A percentile compares a stretch with the other conserved stretches of the same genome.
phyloP scores from a whole-genome alignment of 2,113 vertebrate genomes.

The Orthonyx spaldingii region DNA sequence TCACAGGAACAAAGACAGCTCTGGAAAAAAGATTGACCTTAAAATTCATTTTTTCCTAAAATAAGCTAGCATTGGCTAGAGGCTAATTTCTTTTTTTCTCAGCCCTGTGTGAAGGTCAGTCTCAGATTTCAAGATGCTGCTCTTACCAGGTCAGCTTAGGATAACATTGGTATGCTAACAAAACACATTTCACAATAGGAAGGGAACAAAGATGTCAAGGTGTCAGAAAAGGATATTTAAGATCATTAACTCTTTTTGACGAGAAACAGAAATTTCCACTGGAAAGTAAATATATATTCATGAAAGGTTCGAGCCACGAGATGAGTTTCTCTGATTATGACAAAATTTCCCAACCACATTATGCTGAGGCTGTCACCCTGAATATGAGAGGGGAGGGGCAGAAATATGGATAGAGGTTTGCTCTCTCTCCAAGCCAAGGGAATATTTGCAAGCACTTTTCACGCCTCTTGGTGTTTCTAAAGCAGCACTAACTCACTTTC shows the following conservation, averaged over 20 bases:
- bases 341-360: background rate
- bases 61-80: background rate
- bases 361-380: background rate
- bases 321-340: conserved; percentile 23
- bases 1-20: background rate
- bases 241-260: background rate
- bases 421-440: background rate
- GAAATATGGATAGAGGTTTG: background rate
- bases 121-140: background rate
- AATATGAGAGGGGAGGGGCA: background rate
- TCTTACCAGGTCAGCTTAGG: background rate
- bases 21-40: background rate
- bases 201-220: background rate
- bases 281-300: conserved; percentile 45
- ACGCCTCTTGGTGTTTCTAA: background rate
- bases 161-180: background rate
- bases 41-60: conserved; percentile 38
- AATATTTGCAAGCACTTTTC: background rate
- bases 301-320: background rate
- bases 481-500: background rate
- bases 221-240: conserved; percentile 23
- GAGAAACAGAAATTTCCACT: background rate
- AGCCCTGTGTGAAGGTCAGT: background rate
- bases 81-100: background rate
- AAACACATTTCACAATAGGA: background rate